A percentile compares a stretch with the other conserved stretches of the same genome.
Evolutionary conservation across 2,888 invertebrate genomes (phyloP).

Genomic region (Ochropacha duplaris): DNA sequence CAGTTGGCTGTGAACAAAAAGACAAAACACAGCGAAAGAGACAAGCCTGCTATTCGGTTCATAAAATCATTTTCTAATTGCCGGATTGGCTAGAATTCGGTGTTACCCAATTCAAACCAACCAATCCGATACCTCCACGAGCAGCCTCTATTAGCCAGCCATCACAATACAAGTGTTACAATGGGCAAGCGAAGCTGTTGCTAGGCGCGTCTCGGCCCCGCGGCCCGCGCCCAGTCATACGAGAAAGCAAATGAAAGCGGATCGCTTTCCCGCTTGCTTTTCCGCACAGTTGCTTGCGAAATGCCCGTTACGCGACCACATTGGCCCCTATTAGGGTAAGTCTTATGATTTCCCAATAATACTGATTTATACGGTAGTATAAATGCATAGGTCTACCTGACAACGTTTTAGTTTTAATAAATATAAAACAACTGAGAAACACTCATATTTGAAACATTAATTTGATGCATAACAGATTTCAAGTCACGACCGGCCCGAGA

Average conservation of each 20-base stretch:
- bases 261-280: conserved; percentile 56
- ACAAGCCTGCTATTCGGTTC: too few relatives aligned
- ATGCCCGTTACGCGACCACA: conserved; percentile 32
- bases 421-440: not conserved
- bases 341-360: too few relatives aligned
- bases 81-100: too few relatives aligned
- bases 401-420: not conserved
- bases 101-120: not conserved
- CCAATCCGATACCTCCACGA: not conserved
- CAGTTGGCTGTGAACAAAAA: too few relatives aligned
- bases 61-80: not conserved
- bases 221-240: conserved; percentile 39
- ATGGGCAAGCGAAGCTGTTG: conserved; percentile 19
- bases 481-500: not conserved
- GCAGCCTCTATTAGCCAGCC: not conserved
- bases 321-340: conserved; percentile 10
- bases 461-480: not conserved
- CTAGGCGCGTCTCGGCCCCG: conserved; percentile 33
- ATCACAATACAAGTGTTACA: conserved; percentile 1
- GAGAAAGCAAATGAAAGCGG: conserved; percentile 72
- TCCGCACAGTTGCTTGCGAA: conserved; percentile 31
- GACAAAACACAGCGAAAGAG: too few relatives aligned
- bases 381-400: too few relatives aligned
- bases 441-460: not conserved
- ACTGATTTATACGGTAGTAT: too few relatives aligned